Conservation (phyloP, 2,888 invertebrate genomes). For the Conomelus anceps region DNA sequence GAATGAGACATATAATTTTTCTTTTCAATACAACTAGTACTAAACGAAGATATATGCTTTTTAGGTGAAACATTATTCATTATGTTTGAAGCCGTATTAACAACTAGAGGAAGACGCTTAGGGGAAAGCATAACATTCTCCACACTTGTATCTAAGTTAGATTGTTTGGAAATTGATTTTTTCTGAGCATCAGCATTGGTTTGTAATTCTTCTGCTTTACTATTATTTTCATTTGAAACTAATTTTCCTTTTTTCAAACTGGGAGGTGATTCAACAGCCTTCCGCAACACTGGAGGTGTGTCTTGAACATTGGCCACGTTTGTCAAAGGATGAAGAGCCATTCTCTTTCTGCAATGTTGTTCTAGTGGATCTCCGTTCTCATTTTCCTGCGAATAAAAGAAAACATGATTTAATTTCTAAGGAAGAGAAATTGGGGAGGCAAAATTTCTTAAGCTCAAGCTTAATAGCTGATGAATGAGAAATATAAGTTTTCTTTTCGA, state of each 20-base stretch:
- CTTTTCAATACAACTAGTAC: background rate
- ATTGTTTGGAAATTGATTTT: background rate
- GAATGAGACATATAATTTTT: background rate
- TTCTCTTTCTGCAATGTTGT: slow-evolving; percentile 24
- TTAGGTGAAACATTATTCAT: background rate
- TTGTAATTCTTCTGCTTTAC: background rate
- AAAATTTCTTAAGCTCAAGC: too few species aligned
- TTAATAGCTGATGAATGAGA: too few species aligned
- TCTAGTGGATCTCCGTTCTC: background rate
- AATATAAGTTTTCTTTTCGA: background rate
- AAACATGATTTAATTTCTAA: too few species aligned
- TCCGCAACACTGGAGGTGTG: background rate
- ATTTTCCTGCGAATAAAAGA: slow-evolving; percentile 18
- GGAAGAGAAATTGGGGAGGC: too few species aligned
- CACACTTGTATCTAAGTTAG: background rate
- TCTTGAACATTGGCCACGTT: slow-evolving; percentile 1
- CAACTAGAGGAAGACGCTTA: slow-evolving; percentile 7
- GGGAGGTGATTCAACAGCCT: background rate
- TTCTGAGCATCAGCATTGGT: background rate
- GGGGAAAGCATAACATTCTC: background rate
- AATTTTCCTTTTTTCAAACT: background rate
- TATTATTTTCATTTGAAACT: background rate
- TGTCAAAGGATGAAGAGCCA: slow-evolving; percentile 25
- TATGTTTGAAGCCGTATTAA: slow-evolving; percentile 6
- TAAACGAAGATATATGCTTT: background rate